These are phyloP conservation scores for Hydroisotoma schaefferi DNA, from an alignment of 2,888 invertebrate genomes.

Conservation along the genomic window DNA sequence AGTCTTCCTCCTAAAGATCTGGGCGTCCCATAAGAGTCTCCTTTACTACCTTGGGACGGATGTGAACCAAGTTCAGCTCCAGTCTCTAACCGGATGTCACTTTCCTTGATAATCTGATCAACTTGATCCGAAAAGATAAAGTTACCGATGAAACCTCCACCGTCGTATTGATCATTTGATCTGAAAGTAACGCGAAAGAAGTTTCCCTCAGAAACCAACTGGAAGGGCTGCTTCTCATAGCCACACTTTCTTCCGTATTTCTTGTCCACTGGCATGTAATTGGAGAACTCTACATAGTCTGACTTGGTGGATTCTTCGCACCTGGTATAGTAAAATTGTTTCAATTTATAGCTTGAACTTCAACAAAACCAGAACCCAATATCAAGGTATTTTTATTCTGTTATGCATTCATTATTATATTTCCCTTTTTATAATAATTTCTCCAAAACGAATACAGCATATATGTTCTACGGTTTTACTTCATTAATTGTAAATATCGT, in stretches of 20 bases:
- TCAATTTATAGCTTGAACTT: no score
- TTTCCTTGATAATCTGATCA: slow-evolving; percentile 24
- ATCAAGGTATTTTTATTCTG: no score
- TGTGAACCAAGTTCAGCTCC: no score
- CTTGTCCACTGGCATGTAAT: slow-evolving; percentile 83
- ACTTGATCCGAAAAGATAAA: slow-evolving; percentile 42
- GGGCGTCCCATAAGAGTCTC: no score
- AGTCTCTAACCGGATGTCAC: slow-evolving; percentile 13
- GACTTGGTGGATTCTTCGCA: neutral
- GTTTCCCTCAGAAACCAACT: slow-evolving; percentile 22
- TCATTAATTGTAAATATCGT: no score
- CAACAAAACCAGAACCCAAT: no score
- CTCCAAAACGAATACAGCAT: no score
- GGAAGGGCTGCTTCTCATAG: slow-evolving; percentile 29
- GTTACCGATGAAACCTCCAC: slow-evolving; percentile 42
- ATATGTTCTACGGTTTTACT: no score
- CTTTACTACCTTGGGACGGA: no score
- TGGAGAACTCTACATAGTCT: slow-evolving; percentile 94
- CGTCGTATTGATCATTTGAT: slow-evolving; percentile 72
- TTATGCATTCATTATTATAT: no score
- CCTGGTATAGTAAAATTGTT: neutral
- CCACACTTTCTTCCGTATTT: slow-evolving; percentile 88
- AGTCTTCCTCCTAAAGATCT: no score
- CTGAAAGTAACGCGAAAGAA: slow-evolving; percentile 81
- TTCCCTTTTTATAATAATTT: no score